A percentile compares a stretch with the other conserved stretches of the same genome.
Evolutionary conservation across 1,140 invertebrate genomes (phyloP).

Genomic region (Atta texana): DNA sequence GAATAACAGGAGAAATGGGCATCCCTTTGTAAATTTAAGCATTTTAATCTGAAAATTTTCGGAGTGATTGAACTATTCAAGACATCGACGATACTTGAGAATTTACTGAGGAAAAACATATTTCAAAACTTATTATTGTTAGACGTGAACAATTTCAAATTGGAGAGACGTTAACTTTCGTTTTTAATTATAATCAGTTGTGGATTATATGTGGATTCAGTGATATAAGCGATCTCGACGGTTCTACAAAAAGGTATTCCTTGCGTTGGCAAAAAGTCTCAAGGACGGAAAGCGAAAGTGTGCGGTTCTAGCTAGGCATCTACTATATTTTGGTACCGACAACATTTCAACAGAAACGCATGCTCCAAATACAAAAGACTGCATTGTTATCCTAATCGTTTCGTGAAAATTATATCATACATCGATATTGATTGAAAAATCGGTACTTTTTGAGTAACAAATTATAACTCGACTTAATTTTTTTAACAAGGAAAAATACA

Average conservation of each 20-base stretch:
- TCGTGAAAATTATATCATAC: neutral
- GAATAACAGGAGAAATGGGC: neutral
- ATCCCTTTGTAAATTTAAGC: neutral
- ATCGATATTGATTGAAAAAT: neutral
- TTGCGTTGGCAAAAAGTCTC: slow-evolving; percentile 25
- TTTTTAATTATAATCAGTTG: neutral
- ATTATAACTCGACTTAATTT: neutral
- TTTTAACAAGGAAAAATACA: neutral
- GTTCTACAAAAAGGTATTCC: neutral
- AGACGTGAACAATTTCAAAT: neutral
- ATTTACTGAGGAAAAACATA: neutral
- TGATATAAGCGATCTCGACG: neutral
- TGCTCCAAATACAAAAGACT: neutral
- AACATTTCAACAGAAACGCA: no score
- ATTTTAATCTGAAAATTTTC: neutral
- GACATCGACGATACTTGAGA: neutral
- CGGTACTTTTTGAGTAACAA: neutral
- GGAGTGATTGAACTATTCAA: neutral
- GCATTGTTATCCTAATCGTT: neutral
- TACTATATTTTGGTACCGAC: neutral
- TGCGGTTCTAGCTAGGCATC: neutral
- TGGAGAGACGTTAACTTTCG: neutral
- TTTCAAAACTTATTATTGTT: neutral
- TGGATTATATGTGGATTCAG: neutral
- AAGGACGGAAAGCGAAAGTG: slow-evolving; percentile 39